Evolutionary conservation across 2,888 invertebrate genomes (phyloP), one percentile per base, ranked within the genome.

Genomic region (Parnassius mnemosyne): DNA sequence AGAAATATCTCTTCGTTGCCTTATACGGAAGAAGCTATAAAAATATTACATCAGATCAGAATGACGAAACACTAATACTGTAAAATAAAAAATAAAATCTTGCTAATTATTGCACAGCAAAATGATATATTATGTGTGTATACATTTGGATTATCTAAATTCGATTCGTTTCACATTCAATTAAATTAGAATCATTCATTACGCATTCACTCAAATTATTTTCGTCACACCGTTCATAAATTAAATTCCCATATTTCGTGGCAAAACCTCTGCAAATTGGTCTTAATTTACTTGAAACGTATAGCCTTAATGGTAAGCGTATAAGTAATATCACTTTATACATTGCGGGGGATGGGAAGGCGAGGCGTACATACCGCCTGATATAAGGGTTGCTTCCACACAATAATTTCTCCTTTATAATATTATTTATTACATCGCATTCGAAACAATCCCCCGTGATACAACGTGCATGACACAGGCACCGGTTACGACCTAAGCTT

Each of bases 251-350:
- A 83, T 87, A 83, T 84, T 81, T 82, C 76, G 76, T 70, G 73
- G 80, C 80, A 84, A 85, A 87, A 85, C 85, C 86, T 83, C 78
- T 79, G 80, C 86, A 88, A 89, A 89, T 88, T 88, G 86, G 79
- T 85, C 83, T 87, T 88, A 88, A 90, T 89, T 88, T 82, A 83
- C 83, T 81, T 74, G 82, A 84, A 87, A 88, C 79, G 81, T 88
- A 86, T 84, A 82, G 79, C 81, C 78, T 79, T 86, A 85, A 87
- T 87, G 80, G 78, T 86, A 80, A 87, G 81, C 79, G 75, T 85
- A 81, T 85, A 84, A 86, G 84, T 83, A 87, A 87, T 87, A 86
- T 87, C 81, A 79, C 81, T 81, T 82, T 81, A 85, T 82, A 79
- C 76, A 70, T 72, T 75, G 70, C 68, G 64, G 66, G 70, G 73